These are phyloP conservation scores for Mormyrus proboscirostris DNA, from an alignment of 2,797 vertebrate species.

Conservation along the genomic window DNA sequence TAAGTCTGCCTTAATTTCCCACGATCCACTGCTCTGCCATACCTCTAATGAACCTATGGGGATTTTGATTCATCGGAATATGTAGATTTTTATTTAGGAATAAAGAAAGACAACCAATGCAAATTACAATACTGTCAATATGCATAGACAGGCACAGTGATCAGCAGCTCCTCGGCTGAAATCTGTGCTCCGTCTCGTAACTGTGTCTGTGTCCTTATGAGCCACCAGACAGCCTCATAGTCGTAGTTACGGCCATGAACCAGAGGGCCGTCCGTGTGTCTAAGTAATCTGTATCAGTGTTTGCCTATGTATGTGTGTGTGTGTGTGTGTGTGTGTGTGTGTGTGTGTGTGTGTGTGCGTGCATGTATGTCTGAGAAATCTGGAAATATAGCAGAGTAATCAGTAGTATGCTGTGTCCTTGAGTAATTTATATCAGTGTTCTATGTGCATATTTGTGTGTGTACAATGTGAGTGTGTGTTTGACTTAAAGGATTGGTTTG, in stretches of 20 bases:
- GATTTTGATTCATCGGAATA: background rate
- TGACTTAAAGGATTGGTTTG: conserved; percentile 5
- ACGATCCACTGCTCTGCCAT: background rate
- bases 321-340: background rate
- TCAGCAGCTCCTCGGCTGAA: background rate
- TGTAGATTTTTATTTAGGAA: background rate
- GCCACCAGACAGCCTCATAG: background rate
- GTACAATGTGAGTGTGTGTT: background rate
- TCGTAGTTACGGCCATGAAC: background rate
- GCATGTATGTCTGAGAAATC: background rate
- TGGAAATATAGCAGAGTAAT: background rate
- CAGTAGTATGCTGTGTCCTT: background rate
- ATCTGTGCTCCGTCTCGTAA: background rate
- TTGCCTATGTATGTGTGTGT: background rate
- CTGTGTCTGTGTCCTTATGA: background rate
- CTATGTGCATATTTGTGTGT: background rate
- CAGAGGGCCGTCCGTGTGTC: background rate
- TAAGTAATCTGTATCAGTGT: background rate
- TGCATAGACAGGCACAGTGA: background rate
- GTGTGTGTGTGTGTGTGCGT: background rate
- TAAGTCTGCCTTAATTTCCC: background rate
- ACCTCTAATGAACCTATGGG: background rate
- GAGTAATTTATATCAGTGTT: background rate
- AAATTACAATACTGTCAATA: background rate
- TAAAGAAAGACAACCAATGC: background rate